These are phyloP conservation scores for Drosophila pallidifrons DNA, from an alignment of 1,140 invertebrate genomes.

Conservation along the genomic window DNA sequence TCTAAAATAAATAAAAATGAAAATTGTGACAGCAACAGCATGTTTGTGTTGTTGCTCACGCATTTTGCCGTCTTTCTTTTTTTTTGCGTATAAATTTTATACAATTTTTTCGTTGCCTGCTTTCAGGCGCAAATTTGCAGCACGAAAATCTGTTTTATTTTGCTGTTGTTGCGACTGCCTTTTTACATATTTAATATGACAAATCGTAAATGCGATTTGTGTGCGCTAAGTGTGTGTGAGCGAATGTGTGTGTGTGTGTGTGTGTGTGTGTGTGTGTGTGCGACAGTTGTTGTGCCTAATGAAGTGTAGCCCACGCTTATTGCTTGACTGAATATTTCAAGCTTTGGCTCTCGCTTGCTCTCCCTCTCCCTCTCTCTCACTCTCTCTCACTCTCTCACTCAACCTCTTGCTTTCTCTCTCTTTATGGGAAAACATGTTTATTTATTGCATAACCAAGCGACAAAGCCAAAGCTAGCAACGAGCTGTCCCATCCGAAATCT, in stretches of 20 bases:
- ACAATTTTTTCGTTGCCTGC: constrained; percentile 23
- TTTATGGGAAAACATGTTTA: constrained; percentile 31
- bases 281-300: constrained; percentile 53
- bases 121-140: constrained; percentile 31
- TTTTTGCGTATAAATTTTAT: not conserved
- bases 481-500: not conserved
- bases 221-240: constrained; percentile 10
- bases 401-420: no score
- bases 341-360: not conserved
- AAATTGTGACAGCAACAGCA: constrained; percentile 49
- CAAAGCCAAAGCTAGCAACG: not conserved
- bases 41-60: constrained; percentile 12
- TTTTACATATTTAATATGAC: constrained; percentile 67
- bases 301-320: constrained; percentile 51
- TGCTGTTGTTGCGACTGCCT: constrained; percentile 13
- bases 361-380: not conserved
- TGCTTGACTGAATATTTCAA: constrained; percentile 39
- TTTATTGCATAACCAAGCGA: constrained; percentile 49
- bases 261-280: constrained; percentile 8
- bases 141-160: constrained; percentile 11
- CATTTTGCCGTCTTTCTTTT: not conserved
- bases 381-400: not conserved
- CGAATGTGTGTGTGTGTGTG: constrained; percentile 21
- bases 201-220: constrained; percentile 57
- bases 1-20: constrained; percentile 70